Base-by-base conservation (phyloP, 2,797 vertebrate species). In the Myotis planiceps region DNA sequence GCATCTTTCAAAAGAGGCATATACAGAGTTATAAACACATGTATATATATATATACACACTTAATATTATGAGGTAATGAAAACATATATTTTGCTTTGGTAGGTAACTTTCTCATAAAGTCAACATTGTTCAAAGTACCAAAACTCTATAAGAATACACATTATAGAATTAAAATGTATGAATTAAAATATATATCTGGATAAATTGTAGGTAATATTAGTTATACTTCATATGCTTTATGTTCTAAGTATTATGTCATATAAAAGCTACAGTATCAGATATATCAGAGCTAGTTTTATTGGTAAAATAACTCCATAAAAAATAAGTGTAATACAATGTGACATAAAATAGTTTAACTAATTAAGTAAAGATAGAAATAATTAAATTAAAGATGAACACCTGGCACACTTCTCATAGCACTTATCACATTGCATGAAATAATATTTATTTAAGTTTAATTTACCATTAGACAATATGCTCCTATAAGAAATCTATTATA, bases 331-430 rank as follows among this genome's bases (percentile, higher is more conserved):
- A 83, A 94, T 10, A 60, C 4, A 85, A n/a, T n/a, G 3, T 42
- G 10, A 0, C 25, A 32, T 27, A n/a, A 45, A 68, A 74, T 13
- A 68, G 2, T 72, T 78, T 71, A 68, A 51, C 63, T 34, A 76
- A 2, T 80, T 58, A 58, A 49, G 9, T 18, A 58, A 87, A 78
- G 83, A 29, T 37, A 68, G 63, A 63, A 65, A 45, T n/a, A 19
- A 58, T 45, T 10, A 79, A 86, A 95, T 80, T 83, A 90, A 88
- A 58, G 12, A 25, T 39, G 45, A 58, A 29, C 8, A 60, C 32
- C 6, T 53, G 25, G 3, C 2, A 42, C 5, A 58, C 29, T 18
- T 37, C 8, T 45, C 3, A 37, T 60, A 42, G 21, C 16, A 47
- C 4, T 60, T 82, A 34, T 25, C 53, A 25, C 9, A 45, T 55